Evolutionary conservation across 2,113 vertebrate genomes (phyloP).

Genomic region (Sylvia atricapilla): DNA sequence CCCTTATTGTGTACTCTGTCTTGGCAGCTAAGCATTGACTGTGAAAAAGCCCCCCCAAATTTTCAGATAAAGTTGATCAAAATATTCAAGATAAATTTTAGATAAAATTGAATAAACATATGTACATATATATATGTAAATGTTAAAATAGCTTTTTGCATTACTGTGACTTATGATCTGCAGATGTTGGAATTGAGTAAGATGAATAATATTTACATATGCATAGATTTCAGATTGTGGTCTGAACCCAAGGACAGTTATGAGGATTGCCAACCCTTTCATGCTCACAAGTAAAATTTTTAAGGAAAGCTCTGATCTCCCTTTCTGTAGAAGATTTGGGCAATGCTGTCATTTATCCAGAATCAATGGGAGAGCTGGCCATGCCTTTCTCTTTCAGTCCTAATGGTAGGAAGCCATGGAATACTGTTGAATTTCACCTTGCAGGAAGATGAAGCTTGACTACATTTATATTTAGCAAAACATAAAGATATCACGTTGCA

Average conservation of each 20-base stretch:
- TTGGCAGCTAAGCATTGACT: background rate
- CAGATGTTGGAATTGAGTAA: background rate
- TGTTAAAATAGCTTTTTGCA: background rate
- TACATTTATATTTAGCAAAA: background rate
- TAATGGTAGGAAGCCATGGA: background rate
- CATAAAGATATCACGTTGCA: background rate
- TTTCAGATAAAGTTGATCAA: background rate
- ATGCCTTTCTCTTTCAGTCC: background rate
- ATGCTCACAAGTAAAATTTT: background rate
- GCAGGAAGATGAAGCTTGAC: background rate
- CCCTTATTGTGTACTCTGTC: background rate
- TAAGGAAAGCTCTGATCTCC: background rate
- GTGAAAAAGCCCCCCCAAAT: background rate
- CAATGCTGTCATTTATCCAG: background rate
- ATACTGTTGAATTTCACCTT: background rate
- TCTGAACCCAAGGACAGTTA: background rate
- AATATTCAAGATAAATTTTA: background rate
- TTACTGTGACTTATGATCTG: background rate
- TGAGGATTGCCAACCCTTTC: background rate
- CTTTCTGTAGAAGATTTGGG: background rate
- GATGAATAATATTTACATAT: background rate
- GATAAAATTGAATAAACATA: background rate
- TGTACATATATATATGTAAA: background rate
- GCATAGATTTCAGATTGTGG: background rate
- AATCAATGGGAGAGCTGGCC: background rate